Percentiles rank a stretch among this genome's conserved stretches.
These are phyloP conservation scores for Cuculus canorus DNA, from an alignment of 2,797 vertebrate genomes.

Conservation along the genomic window DNA sequence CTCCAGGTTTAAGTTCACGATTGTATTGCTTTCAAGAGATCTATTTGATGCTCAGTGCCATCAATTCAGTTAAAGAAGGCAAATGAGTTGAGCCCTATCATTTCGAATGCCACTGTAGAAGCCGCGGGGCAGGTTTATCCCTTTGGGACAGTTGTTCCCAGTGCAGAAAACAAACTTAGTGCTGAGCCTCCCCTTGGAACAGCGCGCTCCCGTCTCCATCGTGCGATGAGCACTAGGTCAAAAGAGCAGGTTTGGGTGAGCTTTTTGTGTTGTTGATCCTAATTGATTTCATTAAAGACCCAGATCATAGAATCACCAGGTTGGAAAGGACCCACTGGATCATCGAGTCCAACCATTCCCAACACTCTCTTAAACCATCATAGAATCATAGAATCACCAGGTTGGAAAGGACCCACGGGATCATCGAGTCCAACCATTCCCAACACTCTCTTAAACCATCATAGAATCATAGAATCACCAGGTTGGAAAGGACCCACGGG, in stretches of 20 bases:
- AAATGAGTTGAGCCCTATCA: not conserved
- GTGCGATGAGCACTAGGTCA: too few species aligned
- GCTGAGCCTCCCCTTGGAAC: not conserved
- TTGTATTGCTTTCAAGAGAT: not conserved
- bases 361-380: too few species aligned
- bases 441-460: too few species aligned
- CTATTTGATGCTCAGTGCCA: not conserved
- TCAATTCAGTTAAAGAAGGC: not conserved
- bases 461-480: too few species aligned
- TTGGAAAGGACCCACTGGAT: too few species aligned
- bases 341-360: too few species aligned
- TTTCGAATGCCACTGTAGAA: not conserved
- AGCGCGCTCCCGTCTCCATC: fast-evolving
- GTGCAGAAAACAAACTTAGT: not conserved
- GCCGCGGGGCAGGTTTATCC: not conserved
- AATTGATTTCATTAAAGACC: not conserved
- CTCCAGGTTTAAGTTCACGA: not conserved
- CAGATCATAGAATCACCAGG: too few species aligned
- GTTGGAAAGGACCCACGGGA: too few species aligned
- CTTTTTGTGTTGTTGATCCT: not conserved
- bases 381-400: too few species aligned
- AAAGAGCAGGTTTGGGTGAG: not conserved
- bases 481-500: too few species aligned
- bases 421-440: too few species aligned
- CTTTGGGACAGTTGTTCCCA: not conserved